These are phyloP conservation scores for Nannospalax galili DNA, from an alignment of 2,113 vertebrate species.

Conservation along the genomic window DNA sequence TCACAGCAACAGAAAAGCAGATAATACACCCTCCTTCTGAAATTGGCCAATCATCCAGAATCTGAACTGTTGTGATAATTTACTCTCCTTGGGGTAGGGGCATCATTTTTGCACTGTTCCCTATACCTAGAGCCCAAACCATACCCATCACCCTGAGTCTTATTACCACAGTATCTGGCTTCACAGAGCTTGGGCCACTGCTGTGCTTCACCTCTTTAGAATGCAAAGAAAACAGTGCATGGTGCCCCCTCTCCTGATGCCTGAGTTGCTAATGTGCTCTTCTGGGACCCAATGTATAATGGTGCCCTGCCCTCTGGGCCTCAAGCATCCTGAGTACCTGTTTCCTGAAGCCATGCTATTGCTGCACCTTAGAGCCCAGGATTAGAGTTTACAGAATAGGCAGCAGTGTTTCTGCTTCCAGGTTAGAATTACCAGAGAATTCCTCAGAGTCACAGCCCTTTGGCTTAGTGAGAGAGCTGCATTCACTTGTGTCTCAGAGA, in stretches of 20 bases:
- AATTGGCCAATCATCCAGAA: too few relatives aligned
- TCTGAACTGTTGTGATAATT: too few relatives aligned
- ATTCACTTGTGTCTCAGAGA: not conserved
- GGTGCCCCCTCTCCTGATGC: not conserved
- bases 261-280: not conserved
- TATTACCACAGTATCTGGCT: not conserved
- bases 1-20: too few relatives aligned
- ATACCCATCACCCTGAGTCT: not conserved
- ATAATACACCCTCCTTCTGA: too few relatives aligned
- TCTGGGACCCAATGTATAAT: not conserved
- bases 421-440: not conserved
- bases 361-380: not conserved
- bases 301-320: too few relatives aligned
- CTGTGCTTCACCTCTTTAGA: not conserved
- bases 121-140: too few relatives aligned
- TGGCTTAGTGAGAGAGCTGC: not conserved
- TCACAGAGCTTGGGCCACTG: not conserved
- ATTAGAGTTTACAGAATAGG: not conserved
- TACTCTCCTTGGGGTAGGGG: too few relatives aligned
- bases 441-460: not conserved
- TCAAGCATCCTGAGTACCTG: not conserved
- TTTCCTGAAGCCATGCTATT: not conserved
- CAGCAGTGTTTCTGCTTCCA: rapidly evolving
- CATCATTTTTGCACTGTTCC: too few relatives aligned
- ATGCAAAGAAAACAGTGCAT: not conserved